Evolutionary conservation across 2,888 invertebrate species (phyloP).

Genomic region (Zonitis immaculata): DNA sequence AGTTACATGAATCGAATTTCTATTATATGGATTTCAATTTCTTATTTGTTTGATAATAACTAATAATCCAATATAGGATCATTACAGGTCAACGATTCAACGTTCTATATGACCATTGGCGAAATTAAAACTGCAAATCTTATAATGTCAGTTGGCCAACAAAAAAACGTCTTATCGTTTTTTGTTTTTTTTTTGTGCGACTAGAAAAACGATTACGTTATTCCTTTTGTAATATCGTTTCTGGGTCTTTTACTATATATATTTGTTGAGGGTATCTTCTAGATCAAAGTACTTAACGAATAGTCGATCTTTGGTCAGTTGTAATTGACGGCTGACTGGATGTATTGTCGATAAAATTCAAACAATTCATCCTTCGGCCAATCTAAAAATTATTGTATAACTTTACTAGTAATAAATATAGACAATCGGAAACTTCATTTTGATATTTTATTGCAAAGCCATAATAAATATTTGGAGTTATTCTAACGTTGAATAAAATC

Average conservation of each 20-base stretch:
- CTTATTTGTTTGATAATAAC: not conserved
- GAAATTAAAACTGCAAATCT: not conserved
- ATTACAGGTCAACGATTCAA: not conserved
- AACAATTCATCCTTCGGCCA: too few species aligned
- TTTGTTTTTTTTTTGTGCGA: not conserved
- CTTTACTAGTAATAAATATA: too few species aligned
- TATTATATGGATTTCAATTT: not conserved
- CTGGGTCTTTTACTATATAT: not conserved
- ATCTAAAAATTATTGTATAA: too few species aligned
- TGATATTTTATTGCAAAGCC: too few species aligned
- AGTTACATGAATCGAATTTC: not conserved
- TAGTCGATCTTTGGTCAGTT: not conserved
- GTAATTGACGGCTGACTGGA: not conserved
- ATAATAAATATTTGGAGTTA: not conserved
- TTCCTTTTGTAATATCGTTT: not conserved
- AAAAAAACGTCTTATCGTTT: not conserved
- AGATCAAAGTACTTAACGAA: not conserved
- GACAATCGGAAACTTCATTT: too few species aligned
- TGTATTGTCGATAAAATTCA: not conserved
- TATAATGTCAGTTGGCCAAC: not conserved
- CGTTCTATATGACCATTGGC: not conserved
- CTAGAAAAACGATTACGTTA: not conserved
- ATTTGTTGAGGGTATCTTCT: not conserved
- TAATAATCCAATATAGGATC: not conserved
- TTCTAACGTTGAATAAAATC: not conserved